Evolutionary conservation across 2,888 invertebrate genomes (phyloP).

Genomic region (Polydrusus tereticollis): DNA sequence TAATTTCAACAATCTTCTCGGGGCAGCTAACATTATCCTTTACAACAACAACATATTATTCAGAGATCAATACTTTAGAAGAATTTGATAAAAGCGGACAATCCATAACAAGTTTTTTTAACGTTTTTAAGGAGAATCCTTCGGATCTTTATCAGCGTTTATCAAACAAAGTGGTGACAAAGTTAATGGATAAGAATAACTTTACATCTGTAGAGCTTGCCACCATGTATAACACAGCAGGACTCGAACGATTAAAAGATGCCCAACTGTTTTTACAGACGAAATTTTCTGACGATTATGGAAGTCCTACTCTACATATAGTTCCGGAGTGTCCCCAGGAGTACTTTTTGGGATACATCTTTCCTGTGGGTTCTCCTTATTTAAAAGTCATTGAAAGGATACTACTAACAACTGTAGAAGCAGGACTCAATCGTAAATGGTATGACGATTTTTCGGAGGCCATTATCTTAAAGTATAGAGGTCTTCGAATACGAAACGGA

Average conservation of each 20-base stretch:
- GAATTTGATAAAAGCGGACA: slow-evolving; percentile 65
- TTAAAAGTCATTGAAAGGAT: slow-evolving; percentile 61
- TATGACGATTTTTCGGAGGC: slow-evolving; percentile 55
- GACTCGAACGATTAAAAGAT: slow-evolving; percentile 28
- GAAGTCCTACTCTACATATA: slow-evolving; percentile 64
- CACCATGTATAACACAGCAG: slow-evolving; percentile 32
- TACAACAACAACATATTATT: slow-evolving; percentile 65
- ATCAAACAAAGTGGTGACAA: slow-evolving; percentile 22
- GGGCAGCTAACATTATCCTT: slow-evolving; percentile 65
- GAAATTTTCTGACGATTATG: slow-evolving; percentile 57
- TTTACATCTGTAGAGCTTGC: slow-evolving; percentile 46
- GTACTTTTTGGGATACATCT: slow-evolving; percentile 65
- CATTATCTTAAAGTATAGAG: slow-evolving; percentile 35
- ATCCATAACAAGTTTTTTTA: slow-evolving; percentile 59
- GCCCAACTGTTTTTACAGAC: slow-evolving; percentile 58
- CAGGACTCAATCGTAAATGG: slow-evolving; percentile 65
- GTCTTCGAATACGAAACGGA: not conserved
- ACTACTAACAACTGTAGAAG: slow-evolving; percentile 60
- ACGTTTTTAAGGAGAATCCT: slow-evolving; percentile 52
- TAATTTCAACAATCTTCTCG: slow-evolving; percentile 60
- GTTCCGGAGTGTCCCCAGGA: slow-evolving; percentile 66
- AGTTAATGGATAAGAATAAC: slow-evolving; percentile 1
- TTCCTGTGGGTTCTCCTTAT: slow-evolving; percentile 65
- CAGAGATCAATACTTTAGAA: slow-evolving; percentile 65
- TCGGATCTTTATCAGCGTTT: slow-evolving; percentile 41